Evolutionary conservation across 2,113 vertebrate species (phyloP).

Genomic region (Blennius ocellaris): DNA sequence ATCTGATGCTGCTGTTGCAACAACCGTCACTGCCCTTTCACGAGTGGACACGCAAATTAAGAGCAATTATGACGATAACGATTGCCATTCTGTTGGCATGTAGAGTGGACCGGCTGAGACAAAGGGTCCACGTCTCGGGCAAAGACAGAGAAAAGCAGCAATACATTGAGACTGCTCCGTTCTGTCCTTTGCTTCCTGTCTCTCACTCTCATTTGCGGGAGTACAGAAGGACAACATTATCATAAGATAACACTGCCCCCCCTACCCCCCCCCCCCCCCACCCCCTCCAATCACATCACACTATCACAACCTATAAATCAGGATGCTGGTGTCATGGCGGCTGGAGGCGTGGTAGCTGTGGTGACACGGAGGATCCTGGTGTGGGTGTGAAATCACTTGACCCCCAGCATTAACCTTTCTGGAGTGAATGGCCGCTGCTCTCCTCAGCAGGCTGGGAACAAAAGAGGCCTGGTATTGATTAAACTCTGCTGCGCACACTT

Average conservation of each 20-base stretch:
- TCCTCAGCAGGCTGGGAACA: conserved; percentile 89
- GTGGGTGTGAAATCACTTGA: conserved; percentile 99
- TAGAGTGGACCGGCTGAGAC: conserved; percentile 57
- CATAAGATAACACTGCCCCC: conserved; percentile 92
- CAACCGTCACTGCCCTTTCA: conserved; percentile 49
- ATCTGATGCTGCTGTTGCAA: conserved; percentile 39
- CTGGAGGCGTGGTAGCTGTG: conserved; percentile 90
- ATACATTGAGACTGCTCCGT: conserved; percentile 48
- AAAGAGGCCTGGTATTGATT: conserved; percentile 98
- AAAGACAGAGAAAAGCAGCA: conserved; percentile 32
- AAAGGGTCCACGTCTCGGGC: conserved; percentile 58
- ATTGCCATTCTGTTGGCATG: conserved; percentile 49
- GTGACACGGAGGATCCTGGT: conserved; percentile 91
- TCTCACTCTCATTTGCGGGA: conserved; percentile 65
- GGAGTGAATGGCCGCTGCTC: conserved; percentile 93
- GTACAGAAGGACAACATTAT: conserved; percentile 87
- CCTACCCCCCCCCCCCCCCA: conserved; percentile 59
- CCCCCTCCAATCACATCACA: conserved; percentile 68
- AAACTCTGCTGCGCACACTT: conserved; percentile 93
- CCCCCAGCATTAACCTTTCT: conserved; percentile 98
- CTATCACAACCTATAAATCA: conserved; percentile 95
- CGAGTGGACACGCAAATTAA: conserved; percentile 56
- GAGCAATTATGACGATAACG: conserved; percentile 60
- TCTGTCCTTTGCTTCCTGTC: conserved; percentile 40
- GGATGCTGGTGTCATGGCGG: conserved; percentile 96